These are phyloP conservation scores for Drosophila neonasuta DNA, from an alignment of 2,888 invertebrate genomes.

Conservation along the genomic window DNA sequence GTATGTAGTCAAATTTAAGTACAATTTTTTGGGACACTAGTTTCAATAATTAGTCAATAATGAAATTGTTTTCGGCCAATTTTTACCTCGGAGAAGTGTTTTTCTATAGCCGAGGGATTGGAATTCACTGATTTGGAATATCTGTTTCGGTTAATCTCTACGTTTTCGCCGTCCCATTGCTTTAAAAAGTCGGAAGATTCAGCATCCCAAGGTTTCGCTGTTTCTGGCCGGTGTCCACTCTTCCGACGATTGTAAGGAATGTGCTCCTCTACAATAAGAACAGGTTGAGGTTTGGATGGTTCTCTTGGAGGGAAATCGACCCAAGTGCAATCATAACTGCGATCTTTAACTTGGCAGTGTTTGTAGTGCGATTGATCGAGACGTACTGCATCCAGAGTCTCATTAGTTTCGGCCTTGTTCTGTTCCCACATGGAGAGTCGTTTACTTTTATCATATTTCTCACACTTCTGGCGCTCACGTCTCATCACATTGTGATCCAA, in stretches of 20 bases:
- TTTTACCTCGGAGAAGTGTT: neutral
- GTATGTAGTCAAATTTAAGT: no score
- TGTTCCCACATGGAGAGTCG: constrained; percentile 62
- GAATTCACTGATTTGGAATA: neutral
- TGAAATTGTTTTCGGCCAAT: constrained; percentile 13
- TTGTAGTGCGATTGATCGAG: constrained; percentile 71
- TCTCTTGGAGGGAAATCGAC: constrained; percentile 58
- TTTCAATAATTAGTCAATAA: neutral
- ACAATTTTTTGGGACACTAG: no score
- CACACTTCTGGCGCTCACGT: constrained; percentile 44
- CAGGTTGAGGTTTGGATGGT: neutral
- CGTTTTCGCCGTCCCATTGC: constrained; percentile 37
- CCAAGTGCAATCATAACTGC: constrained; percentile 76
- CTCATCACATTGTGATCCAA: neutral
- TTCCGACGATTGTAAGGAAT: neutral
- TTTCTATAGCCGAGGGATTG: neutral
- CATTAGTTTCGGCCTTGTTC: neutral
- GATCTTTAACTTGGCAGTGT: constrained; percentile 47
- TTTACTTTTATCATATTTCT: constrained; percentile 47
- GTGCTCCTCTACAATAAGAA: neutral
- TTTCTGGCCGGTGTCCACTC: constrained; percentile 21
- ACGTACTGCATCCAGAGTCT: constrained; percentile 7
- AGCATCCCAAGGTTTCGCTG: constrained; percentile 42
- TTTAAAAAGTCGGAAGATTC: constrained; percentile 36
- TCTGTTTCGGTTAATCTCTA: constrained; percentile 25